These are phyloP conservation scores for Corythornis cristatus DNA, from an alignment of 2,113 vertebrate species.

Conservation along the genomic window DNA sequence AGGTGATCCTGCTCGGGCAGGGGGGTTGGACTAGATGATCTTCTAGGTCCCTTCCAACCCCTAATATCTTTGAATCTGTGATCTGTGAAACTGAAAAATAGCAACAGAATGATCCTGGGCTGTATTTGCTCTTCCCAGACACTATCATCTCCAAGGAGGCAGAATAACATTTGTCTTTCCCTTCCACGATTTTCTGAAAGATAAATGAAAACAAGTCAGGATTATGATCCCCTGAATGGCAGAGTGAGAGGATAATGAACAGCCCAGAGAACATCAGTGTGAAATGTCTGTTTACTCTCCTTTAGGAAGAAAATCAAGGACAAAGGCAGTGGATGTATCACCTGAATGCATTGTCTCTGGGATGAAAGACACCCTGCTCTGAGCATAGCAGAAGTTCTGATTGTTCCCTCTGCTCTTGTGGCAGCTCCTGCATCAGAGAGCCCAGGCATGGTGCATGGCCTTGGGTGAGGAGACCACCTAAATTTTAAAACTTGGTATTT, in stretches of 20 bases:
- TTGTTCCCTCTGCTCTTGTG: accelerated
- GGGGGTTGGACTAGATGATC: no score
- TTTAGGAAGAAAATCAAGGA: slow-evolving; percentile 12
- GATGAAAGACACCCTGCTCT: not conserved
- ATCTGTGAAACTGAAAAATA: not conserved
- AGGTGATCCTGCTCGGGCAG: no score
- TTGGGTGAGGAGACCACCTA: not conserved
- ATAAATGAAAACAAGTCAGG: slow-evolving; percentile 26
- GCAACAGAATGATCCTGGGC: not conserved
- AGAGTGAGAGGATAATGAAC: not conserved
- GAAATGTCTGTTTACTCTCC: not conserved
- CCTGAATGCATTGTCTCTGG: accelerated
- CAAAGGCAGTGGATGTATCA: not conserved
- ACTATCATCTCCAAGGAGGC: not conserved
- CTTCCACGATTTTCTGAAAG: slow-evolving; percentile 29
- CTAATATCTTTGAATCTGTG: no score
- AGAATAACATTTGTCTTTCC: slow-evolving; percentile 6
- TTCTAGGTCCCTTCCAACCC: no score
- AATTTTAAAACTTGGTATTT: not conserved
- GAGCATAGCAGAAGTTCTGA: accelerated
- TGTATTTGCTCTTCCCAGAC: not conserved
- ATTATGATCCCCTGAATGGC: not conserved
- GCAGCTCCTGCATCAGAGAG: not conserved
- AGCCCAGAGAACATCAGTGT: not conserved
- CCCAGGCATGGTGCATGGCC: not conserved